Percentiles rank a stretch among this genome's conserved stretches.
Conservation (phyloP, 1,140 invertebrate species). For the Matsumurasca onukii region DNA sequence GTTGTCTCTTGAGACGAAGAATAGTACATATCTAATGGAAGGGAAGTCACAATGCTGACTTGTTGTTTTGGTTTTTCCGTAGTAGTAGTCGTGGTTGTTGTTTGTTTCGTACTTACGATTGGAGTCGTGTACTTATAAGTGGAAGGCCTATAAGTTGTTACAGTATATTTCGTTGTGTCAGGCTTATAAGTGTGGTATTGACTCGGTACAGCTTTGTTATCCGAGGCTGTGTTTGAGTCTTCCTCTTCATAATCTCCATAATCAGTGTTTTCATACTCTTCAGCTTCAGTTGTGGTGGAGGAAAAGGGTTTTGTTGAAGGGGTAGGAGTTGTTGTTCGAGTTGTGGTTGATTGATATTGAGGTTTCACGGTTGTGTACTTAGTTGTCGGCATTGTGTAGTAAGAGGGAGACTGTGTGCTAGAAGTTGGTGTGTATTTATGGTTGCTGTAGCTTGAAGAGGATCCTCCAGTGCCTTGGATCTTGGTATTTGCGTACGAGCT, state of each 20-base stretch:
- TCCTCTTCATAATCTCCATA: conserved; percentile 35
- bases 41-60: conserved; percentile 36
- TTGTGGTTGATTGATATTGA: conserved; percentile 20
- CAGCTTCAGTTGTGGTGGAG: conserved; percentile 43
- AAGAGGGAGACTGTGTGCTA: conserved; percentile 46
- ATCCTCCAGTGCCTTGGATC: conserved; percentile 60
- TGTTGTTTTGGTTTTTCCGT: conserved; percentile 19
- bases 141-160: conserved; percentile 34
- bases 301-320: conserved; percentile 39
- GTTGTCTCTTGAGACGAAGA: conserved; percentile 13
- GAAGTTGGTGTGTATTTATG: conserved; percentile 56
- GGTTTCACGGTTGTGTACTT: conserved; percentile 21
- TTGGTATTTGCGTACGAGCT: conserved; percentile 72
- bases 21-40: conserved; percentile 37
- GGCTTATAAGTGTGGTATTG: conserved; percentile 11
- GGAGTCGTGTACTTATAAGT: neutral
- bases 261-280: conserved; percentile 40
- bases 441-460: conserved; percentile 60
- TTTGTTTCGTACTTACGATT: conserved; percentile 27
- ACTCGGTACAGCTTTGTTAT: conserved; percentile 7
- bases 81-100: conserved; percentile 6
- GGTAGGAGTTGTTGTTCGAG: conserved; percentile 37
- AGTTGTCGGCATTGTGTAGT: conserved; percentile 38
- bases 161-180: conserved; percentile 18
- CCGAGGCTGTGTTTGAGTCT: neutral